Percentiles rank a stretch among this genome's conserved stretches.
These are phyloP conservation scores for Abscondita cerata DNA, from an alignment of 2,888 invertebrate genomes.

Conservation along the genomic window DNA sequence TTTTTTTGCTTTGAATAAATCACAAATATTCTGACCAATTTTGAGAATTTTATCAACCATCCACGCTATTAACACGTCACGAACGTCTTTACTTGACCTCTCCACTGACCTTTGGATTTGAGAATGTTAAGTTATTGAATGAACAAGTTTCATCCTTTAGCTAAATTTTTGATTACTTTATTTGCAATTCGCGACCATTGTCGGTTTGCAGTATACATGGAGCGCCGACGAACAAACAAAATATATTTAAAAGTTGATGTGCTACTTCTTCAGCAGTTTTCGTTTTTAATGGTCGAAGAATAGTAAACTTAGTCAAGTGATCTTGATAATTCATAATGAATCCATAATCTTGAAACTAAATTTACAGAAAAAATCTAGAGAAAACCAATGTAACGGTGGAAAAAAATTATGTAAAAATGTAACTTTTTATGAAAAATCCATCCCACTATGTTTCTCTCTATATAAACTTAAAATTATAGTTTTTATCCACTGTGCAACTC, in stretches of 20 bases:
- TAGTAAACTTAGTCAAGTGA: conserved; percentile 30
- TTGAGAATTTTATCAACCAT: too few species aligned
- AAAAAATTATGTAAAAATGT: too few species aligned
- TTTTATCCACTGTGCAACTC: too few species aligned
- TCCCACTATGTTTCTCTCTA: too few species aligned
- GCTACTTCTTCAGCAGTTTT: conserved; percentile 25
- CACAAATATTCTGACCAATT: too few species aligned
- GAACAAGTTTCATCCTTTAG: conserved; percentile 9
- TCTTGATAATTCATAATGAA: conserved; percentile 32
- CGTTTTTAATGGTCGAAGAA: conserved; percentile 22
- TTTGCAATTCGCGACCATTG: conserved; percentile 39
- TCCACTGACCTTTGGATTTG: conserved; percentile 1
- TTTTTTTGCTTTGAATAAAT: not conserved
- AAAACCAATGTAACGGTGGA: too few species aligned
- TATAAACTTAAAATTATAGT: too few species aligned
- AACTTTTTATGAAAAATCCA: too few species aligned
- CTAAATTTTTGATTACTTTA: conserved; percentile 35
- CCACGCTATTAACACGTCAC: not conserved
- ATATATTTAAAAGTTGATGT: conserved; percentile 33
- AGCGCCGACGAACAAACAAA: conserved; percentile 34
- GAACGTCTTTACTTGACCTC: not conserved
- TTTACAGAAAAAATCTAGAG: too few species aligned
- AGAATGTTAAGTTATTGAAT: conserved; percentile 45
- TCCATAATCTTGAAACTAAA: too few species aligned
- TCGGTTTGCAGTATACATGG: conserved; percentile 37